Conservation (phyloP, 2,797 vertebrate species). For the Onychomys torridus region DNA sequence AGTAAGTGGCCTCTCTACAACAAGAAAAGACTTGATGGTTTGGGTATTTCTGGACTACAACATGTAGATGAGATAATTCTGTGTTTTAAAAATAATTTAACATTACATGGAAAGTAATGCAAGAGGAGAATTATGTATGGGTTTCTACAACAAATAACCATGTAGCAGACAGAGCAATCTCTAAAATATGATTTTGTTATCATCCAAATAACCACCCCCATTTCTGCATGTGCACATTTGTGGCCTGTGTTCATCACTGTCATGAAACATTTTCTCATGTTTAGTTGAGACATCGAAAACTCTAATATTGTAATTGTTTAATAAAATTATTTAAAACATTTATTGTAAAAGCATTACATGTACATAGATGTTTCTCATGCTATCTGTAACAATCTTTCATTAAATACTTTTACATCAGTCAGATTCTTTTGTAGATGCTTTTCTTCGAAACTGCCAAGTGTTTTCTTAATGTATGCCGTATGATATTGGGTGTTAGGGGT, state of each 20-base stretch:
- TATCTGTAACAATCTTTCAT: conserved; percentile 45
- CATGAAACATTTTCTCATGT: background rate
- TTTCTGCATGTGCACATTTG: background rate
- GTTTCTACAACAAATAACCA: background rate
- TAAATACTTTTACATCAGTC: conserved; percentile 20
- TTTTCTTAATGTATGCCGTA: conserved; percentile 43
- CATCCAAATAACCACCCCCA: background rate
- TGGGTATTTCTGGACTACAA: background rate
- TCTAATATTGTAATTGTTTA: background rate
- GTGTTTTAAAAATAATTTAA: conserved; percentile 29
- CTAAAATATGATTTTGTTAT: background rate
- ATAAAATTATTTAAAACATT: conserved; percentile 32
- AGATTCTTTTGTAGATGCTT: conserved; percentile 63
- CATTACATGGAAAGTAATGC: background rate
- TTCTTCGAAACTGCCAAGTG: conserved; percentile 43
- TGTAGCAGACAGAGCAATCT: background rate
- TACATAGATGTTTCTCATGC: conserved; percentile 37
- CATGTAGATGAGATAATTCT: background rate
- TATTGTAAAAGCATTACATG: conserved; percentile 39
- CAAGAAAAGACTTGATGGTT: background rate
- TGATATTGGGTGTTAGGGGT: conserved; percentile 21
- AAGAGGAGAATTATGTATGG: background rate
- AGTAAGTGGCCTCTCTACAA: background rate
- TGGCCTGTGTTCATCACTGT: conserved; percentile 6
- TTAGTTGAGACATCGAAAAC: background rate